These are phyloP conservation scores for Setophaga petechia DNA, from an alignment of 2,113 vertebrate species.

Conservation along the genomic window DNA sequence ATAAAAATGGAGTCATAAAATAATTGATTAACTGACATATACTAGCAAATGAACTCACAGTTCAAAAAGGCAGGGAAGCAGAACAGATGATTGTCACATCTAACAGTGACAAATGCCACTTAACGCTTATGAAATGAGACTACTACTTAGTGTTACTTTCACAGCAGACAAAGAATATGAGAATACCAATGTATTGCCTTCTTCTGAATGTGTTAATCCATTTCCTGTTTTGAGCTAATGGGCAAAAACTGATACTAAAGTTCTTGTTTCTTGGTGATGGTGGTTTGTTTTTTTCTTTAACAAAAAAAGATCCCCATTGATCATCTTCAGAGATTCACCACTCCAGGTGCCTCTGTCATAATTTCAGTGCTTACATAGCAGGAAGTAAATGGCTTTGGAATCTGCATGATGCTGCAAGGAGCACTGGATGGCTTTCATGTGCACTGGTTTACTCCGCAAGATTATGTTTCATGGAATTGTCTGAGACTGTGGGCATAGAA, in stretches of 20 bases:
- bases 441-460: background rate
- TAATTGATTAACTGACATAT: slow-evolving; percentile 65
- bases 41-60: slow-evolving; percentile 56
- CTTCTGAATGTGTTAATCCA: background rate
- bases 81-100: slow-evolving; percentile 60
- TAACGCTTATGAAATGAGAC: slow-evolving; percentile 34
- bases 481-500: background rate
- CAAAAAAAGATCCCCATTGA: background rate
- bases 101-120: slow-evolving; percentile 62
- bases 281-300: background rate
- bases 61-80: slow-evolving; percentile 54
- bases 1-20: slow-evolving; percentile 66
- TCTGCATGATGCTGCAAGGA: background rate
- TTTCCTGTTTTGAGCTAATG: slow-evolving; percentile 7
- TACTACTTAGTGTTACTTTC: slow-evolving; percentile 36
- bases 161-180: slow-evolving; percentile 9
- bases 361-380: background rate
- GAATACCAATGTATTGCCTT: background rate
- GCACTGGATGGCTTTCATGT: background rate
- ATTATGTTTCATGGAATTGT: background rate
- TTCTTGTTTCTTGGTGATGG: background rate
- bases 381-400: slow-evolving; percentile 3
- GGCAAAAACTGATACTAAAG: background rate
- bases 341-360: slow-evolving; percentile 14
- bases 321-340: background rate